These are phyloP conservation scores for Diadegma fenestrale DNA, from an alignment of 2,888 invertebrate genomes.

Conservation along the genomic window DNA sequence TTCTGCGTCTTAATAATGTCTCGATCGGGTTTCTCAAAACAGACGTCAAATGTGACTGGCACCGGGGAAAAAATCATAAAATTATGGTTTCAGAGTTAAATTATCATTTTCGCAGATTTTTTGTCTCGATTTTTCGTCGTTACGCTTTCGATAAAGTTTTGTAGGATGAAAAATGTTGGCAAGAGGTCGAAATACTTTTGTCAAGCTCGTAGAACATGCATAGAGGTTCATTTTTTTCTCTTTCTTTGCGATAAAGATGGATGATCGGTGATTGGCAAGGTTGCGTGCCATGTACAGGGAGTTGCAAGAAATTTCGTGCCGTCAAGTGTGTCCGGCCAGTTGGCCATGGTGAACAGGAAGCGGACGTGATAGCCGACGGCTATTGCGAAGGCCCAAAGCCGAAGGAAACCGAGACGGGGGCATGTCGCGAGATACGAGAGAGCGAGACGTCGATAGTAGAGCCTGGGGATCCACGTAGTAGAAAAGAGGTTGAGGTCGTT, in stretches of 20 bases:
- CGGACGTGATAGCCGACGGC: slow-evolving; percentile 78
- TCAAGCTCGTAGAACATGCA: not conserved
- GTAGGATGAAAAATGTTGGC: not conserved
- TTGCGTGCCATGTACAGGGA: slow-evolving; percentile 77
- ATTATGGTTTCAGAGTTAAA: too few relatives aligned
- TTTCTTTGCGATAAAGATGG: slow-evolving; percentile 76
- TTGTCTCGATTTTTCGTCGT: not conserved
- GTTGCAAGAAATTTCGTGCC: slow-evolving; percentile 75
- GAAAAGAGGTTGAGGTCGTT: slow-evolving; percentile 45
- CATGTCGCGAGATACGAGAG: slow-evolving; percentile 68
- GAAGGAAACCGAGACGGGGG: slow-evolving; percentile 76
- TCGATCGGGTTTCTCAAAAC: not conserved
- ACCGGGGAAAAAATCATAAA: not conserved
- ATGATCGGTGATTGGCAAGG: slow-evolving; percentile 82
- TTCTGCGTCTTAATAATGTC: not conserved
- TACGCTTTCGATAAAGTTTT: not conserved
- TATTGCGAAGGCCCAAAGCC: slow-evolving; percentile 81
- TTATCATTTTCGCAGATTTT: not conserved
- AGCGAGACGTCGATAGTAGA: slow-evolving; percentile 15
- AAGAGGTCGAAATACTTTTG: not conserved
- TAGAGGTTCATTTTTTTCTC: not conserved
- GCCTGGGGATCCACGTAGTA: slow-evolving; percentile 23
- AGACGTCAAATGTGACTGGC: not conserved
- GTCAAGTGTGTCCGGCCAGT: slow-evolving; percentile 81
- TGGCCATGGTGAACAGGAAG: slow-evolving; percentile 81